Base-by-base conservation (phyloP, 1,140 invertebrate species). In the Diorhabda carinulata region DNA sequence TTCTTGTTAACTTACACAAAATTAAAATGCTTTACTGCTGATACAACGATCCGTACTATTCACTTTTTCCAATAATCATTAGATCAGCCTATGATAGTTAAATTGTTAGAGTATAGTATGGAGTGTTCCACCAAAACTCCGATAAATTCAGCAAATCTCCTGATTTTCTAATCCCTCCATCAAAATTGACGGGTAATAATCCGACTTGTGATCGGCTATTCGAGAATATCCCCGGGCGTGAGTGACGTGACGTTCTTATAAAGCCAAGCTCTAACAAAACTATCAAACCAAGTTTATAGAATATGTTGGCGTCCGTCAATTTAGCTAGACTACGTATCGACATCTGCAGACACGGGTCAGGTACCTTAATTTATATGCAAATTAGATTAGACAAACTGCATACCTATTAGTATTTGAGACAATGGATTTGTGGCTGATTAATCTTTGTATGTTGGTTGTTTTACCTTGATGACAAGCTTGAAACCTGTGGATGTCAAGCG, bases 361-460 rank as follows among this genome's bases (percentile, higher is more conserved):
- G 47, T 52, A 52, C 47, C 47, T 52, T 52, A 52, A 52, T 52
- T 52, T 52, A 52, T 52, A 52, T 52, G 47, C 47, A 52, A 52
- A 52, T 52, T 52, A 52, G 47, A 52, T 52, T 52, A 52, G 47
- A 6, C 47, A 52, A 52, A 52, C 47, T 52, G 47, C 47, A 52
- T 52, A 52, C 47, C 47, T n/a, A 52, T 52, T 52, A 52, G 47
- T 52, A 52, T 52, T 52, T 52, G 47, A 52, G 47, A 52, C 47
- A 52, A 52, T 52, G 47, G 47, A 52, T 52, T 52, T 52, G 47
- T 52, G 47, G 47, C n/a, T 52, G 47, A 52, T 52, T 52, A 52
- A 52, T 52, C 47, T 52, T 52, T 52, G 47, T 52, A n/a, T 52
- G 47, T 52, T 52, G 47, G 47, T 52, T n/a, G 47, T 52, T 52